Percentiles rank a stretch among this genome's conserved stretches.
Conservation (phyloP, 2,888 invertebrate species). For the Lypha dubia region DNA sequence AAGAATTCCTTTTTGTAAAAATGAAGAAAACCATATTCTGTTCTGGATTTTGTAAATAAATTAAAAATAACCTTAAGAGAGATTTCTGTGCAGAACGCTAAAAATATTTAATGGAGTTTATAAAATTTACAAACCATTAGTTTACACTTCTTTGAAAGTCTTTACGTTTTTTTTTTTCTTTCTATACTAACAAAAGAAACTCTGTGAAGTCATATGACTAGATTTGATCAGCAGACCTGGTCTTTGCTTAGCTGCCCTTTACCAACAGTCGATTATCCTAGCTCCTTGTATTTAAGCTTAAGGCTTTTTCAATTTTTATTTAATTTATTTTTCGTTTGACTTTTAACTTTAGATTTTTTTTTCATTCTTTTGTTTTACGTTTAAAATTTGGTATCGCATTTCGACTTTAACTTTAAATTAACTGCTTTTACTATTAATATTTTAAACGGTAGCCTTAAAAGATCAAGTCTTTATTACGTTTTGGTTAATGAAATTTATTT, state of each 20-base stretch:
- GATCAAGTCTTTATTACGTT: constrained; percentile 14
- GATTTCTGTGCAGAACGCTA: constrained; percentile 41
- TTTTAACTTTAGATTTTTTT: constrained; percentile 48
- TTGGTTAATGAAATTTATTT: constrained; percentile 56
- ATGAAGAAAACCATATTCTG: neutral
- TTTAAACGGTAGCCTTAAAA: constrained; percentile 58
- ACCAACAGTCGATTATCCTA: constrained; percentile 7
- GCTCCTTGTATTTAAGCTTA: constrained; percentile 48
- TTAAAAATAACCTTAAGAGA: constrained; percentile 41
- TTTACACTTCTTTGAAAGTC: constrained; percentile 77
- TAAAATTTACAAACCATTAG: constrained; percentile 76
- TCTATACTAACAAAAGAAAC: neutral
- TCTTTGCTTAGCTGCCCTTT: neutral
- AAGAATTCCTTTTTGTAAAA: constrained; percentile 8
- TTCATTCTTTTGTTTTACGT: neutral
- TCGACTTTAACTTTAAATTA: constrained; percentile 46
- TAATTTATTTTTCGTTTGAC: constrained; percentile 51
- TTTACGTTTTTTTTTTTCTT: neutral
- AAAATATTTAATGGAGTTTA: constrained; percentile 19
- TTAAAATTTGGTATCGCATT: constrained; percentile 5
- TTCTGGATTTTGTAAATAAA: constrained; percentile 48
- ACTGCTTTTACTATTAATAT: constrained; percentile 22
- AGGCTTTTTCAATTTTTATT: constrained; percentile 23
- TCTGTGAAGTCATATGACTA: neutral
- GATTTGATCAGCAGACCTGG: neutral